A percentile compares a stretch with the other conserved stretches of the same genome.
Conservation (phyloP, 2,113 vertebrate species). For the Hoplias malabaricus region DNA sequence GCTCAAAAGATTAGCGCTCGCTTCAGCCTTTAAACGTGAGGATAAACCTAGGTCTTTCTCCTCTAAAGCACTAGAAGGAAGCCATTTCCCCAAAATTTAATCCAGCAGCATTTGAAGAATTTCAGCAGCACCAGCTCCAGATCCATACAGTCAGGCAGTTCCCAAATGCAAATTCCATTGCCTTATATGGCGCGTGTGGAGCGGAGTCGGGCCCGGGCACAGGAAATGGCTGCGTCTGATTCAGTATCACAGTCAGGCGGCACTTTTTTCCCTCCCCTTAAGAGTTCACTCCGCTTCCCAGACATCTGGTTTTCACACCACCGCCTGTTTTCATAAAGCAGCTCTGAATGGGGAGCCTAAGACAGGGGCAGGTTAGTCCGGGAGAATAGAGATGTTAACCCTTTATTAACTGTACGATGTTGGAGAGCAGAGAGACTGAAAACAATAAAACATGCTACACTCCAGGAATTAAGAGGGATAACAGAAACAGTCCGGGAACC, state of each 20-base stretch:
- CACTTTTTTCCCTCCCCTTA: slow-evolving; percentile 42
- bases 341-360: neutral
- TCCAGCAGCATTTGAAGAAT: slow-evolving; percentile 62
- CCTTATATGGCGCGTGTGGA: slow-evolving; percentile 78
- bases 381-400: too few species aligned
- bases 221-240: slow-evolving; percentile 82
- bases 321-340: slow-evolving; percentile 8
- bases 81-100: slow-evolving; percentile 57
- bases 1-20: neutral
- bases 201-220: slow-evolving; percentile 63
- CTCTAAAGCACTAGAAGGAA: slow-evolving; percentile 44
- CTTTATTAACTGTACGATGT: too few species aligned
- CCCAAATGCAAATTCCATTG: slow-evolving; percentile 80
- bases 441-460: too few species aligned
- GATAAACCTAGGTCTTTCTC: neutral
- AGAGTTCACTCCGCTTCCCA: slow-evolving; percentile 10
- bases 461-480: too few species aligned
- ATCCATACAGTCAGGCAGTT: slow-evolving; percentile 71
- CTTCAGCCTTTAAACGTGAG: slow-evolving; percentile 12
- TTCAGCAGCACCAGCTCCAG: slow-evolving; percentile 61
- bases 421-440: too few species aligned
- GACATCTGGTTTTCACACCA: slow-evolving; percentile 31
- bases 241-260: slow-evolving; percentile 69
- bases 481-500: too few species aligned
- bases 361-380: slow-evolving; percentile 7